Percentiles rank a stretch among this genome's conserved stretches.
Conservation (phyloP, 2,113 vertebrate genomes). For the Rattus norvegicus region DNA sequence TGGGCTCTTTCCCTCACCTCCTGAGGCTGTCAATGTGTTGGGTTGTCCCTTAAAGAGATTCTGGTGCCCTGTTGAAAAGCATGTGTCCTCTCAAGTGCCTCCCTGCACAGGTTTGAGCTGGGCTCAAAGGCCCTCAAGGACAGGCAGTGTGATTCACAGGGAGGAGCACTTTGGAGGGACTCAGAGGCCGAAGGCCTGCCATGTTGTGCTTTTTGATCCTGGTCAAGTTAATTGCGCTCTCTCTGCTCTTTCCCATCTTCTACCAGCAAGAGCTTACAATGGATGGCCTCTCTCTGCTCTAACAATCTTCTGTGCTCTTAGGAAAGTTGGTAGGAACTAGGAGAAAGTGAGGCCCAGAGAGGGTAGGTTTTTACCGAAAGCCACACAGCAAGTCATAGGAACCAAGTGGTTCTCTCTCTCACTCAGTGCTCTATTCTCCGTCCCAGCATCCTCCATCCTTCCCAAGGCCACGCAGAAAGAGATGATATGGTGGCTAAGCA, state of each 20-base stretch:
- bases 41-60: not conserved
- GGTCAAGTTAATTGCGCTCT: conserved; percentile 1
- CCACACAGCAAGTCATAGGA: not conserved
- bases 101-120: too few species aligned
- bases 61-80: not conserved
- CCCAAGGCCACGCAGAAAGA: not conserved
- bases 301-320: not conserved
- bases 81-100: not conserved
- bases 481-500: not conserved
- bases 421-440: not conserved
- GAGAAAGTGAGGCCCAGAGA: not conserved
- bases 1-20: not conserved
- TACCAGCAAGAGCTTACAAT: not conserved
- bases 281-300: conserved; percentile 1
- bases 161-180: not conserved
- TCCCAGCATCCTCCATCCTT: not conserved
- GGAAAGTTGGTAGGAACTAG: not conserved
- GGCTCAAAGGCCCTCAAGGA: not conserved
- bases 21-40: not conserved
- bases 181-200: not conserved
- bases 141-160: not conserved
- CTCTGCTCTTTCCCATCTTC: not conserved
- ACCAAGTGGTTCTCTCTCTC: not conserved
- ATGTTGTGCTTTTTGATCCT: not conserved
- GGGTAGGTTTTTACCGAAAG: not conserved